Evolutionary conservation across 2,797 vertebrate species (phyloP), one percentile per base, ranked within the genome.

Genomic region (Orestias chungarensis): DNA sequence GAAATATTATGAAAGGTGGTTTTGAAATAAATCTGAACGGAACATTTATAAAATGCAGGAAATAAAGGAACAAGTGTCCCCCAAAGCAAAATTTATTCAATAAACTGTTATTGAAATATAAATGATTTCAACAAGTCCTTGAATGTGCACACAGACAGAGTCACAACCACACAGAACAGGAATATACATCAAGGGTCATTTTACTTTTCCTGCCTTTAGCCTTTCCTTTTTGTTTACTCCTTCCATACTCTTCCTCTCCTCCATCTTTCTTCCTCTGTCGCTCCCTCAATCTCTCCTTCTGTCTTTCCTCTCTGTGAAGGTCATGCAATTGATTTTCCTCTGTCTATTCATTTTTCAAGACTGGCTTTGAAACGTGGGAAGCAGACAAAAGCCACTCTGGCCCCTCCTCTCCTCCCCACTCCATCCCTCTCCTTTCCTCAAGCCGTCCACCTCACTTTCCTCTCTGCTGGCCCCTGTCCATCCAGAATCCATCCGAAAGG

Each of bases 241-340:
- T 81, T 88, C 88, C 84, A 89, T 88, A 80, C 88, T 91, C 80
- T 80, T 78, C 82, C 83, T 89, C 88, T 80, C 81, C 82, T 77
- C 79, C 73, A 74, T 66, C 85, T 68, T 69, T 47, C 79, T 70
- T 70, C 79, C 76, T 71, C 78, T 69, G 27, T 79, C 73, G 77
- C 84, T 84, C 84, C 87, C 86, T 86, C 86, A 82, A 79, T 79
- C 84, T 88, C 73, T 84, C 67, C 54, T 47, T 75, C 75, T 79
- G 86, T 88, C 87, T 81, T 87, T 89, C 91, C 91, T 78, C 89
- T 87, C 86, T 93, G 92, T 95, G 94, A 95, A 95, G 94, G 94
- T 95, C 94, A 95, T 93, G 92, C 95, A 94, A 95, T 95, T 95
- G 95, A 95, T 95, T 95, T 95, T 95, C 92, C 89, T 95, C 93